Evolutionary conservation across 2,888 invertebrate genomes (phyloP), one percentile per base, ranked within the genome.

Genomic region (Malthinus seriepunctatus): DNA sequence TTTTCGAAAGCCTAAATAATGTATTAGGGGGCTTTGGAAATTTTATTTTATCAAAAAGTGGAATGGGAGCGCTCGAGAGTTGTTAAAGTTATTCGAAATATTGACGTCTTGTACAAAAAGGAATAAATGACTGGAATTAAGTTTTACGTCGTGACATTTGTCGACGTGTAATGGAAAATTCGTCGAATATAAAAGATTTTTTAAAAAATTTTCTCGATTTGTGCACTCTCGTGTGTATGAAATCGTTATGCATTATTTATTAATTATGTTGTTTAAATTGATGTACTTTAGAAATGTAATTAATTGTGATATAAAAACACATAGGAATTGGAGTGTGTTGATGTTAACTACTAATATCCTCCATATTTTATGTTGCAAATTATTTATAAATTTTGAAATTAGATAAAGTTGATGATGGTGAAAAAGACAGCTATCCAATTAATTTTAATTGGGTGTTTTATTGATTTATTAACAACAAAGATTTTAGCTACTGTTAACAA

Each of bases 401-500:
- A 48, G 54, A 54, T 54, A 54, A 39, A 47, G 34, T 32, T 12
- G 38, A 47, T 39, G 32, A 45, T 39, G 34, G 47, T 42, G 47
- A 38, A 31, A 47, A 54, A 54, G 47, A 47, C 54, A 46, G 47
- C 15, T 32, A 33, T 48, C 54, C 47, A 56, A 51, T 51, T 56
- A 56, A 56, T 38, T 56, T 56, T 56, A 56, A 56, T 56, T 56
- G 56, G 38, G 50, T 46, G 38, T 50, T 56, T 38, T 51, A 56
- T 56, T 56, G 56, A 54, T 54, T 54, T 6, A 9, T 33, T n/a
- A 46, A 38, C 53, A 32, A 54, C 46, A 32, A 15, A 45, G 10
- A 33, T 47, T 52, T 54, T 32, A 39, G 46, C 46, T 46, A n/a
- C n/a, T 23, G 46, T 54, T 39, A 47, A 47, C 54, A 45, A 46